These are phyloP conservation scores for Microctenopoma lineatum DNA, from an alignment of 2,797 vertebrate species.

Conservation along the genomic window DNA sequence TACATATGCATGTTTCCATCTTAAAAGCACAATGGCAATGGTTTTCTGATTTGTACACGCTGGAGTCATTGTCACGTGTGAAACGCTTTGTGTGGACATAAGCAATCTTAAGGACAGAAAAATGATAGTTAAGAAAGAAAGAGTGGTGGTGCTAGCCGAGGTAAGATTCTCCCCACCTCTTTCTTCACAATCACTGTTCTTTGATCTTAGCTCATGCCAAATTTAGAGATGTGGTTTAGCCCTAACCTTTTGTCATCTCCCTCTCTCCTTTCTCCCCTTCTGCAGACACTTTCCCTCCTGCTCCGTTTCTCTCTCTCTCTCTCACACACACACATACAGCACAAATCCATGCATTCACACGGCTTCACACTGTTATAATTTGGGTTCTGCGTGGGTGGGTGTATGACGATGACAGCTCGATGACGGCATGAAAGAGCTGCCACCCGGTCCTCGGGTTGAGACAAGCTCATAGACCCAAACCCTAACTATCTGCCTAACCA, in stretches of 20 bases:
- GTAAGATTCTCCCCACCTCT: slow-evolving; percentile 34
- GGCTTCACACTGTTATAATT: slow-evolving; percentile 65
- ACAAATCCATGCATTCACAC: slow-evolving; percentile 56
- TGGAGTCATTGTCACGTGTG: not conserved
- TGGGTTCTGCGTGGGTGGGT: slow-evolving; percentile 51
- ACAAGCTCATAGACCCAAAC: slow-evolving; percentile 33
- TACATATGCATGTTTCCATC: not conserved
- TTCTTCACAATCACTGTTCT: slow-evolving; percentile 47
- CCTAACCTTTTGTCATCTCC: slow-evolving; percentile 57
- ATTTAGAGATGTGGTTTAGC: slow-evolving; percentile 66
- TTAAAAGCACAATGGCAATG: not conserved
- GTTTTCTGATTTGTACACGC: not conserved
- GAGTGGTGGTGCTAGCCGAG: slow-evolving; percentile 22
- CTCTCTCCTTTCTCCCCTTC: not conserved
- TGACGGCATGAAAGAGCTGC: slow-evolving; percentile 53
- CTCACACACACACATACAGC: slow-evolving; percentile 6
- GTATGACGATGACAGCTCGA: slow-evolving; percentile 50
- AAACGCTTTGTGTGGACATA: slow-evolving; percentile 1
- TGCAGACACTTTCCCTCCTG: slow-evolving; percentile 20
- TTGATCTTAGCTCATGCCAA: slow-evolving; percentile 68
- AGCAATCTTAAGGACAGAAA: slow-evolving; percentile 34
- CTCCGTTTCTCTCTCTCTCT: not conserved
- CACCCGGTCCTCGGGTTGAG: slow-evolving; percentile 35
- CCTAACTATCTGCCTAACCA: slow-evolving; percentile 30
- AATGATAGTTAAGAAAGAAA: slow-evolving; percentile 25